phyloP scores from a whole-genome alignment of 2,888 invertebrate genomes.

The Athalia cordata region DNA sequence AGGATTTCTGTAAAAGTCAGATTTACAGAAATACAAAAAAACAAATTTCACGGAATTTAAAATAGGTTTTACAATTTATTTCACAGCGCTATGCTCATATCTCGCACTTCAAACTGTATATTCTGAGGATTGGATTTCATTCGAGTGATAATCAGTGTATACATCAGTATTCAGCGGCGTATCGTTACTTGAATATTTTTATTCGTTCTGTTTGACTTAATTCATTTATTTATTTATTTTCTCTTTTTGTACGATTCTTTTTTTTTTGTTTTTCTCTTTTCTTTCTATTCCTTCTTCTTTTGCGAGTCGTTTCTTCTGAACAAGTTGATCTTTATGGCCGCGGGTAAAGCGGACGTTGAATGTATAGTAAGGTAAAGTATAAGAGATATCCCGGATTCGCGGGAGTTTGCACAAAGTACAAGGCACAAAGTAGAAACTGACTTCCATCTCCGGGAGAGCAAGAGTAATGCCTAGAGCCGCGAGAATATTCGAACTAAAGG shows the following conservation, averaged over 20 bases:
- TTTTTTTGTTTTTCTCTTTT: background rate
- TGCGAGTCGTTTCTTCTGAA: background rate
- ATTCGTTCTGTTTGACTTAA: background rate
- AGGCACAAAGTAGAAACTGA: conserved; percentile 25
- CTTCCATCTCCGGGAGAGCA: conserved; percentile 28
- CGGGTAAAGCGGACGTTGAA: background rate
- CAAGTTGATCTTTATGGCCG: conserved; percentile 1
- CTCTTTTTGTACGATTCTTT: background rate
- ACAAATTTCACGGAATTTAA: too few species aligned
- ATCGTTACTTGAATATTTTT: too few species aligned
- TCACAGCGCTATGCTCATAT: too few species aligned
- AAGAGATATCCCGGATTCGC: conserved; percentile 12
- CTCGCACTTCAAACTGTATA: too few species aligned
- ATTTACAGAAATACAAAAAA: too few species aligned
- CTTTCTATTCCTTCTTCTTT: background rate
- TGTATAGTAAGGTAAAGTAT: too few species aligned
- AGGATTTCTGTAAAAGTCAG: too few species aligned
- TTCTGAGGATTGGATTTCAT: too few species aligned
- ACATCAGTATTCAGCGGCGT: too few species aligned
- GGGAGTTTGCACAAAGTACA: conserved; percentile 31
- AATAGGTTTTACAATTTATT: too few species aligned
- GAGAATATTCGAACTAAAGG: conserved; percentile 17
- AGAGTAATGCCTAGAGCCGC: conserved; percentile 22
- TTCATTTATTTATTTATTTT: background rate
- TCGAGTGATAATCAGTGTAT: too few species aligned